phyloP scores from a whole-genome alignment of 2,113 vertebrate species.

The Lagopus leucura region DNA sequence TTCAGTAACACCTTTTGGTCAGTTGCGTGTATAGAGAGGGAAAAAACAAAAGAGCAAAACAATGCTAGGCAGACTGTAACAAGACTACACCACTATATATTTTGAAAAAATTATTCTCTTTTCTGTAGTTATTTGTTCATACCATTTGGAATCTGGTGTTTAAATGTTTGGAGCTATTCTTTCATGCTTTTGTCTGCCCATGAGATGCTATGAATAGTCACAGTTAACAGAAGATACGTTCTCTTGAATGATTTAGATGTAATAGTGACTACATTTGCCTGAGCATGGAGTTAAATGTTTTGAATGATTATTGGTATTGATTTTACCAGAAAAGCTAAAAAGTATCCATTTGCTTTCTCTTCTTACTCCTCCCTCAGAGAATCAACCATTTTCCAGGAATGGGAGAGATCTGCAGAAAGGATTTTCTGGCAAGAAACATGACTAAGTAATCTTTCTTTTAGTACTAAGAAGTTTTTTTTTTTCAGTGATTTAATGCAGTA shows the following conservation, averaged over 20 bases:
- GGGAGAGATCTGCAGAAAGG: constrained; percentile 99
- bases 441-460: constrained; percentile 90
- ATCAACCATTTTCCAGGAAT: constrained; percentile 99
- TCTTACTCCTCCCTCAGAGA: constrained; percentile 85
- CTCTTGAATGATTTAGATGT: not conserved
- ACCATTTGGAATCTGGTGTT: not conserved
- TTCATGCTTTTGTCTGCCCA: not conserved
- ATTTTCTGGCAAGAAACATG: constrained; percentile 99
- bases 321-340: not conserved
- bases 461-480: constrained; percentile 30
- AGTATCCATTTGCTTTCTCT: constrained; percentile 63
- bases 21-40: not conserved
- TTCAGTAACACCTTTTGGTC: not conserved
- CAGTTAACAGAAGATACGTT: not conserved
- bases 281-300: not conserved
- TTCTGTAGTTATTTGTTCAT: not conserved
- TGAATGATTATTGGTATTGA: not conserved
- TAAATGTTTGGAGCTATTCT: not conserved
- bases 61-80: not conserved
- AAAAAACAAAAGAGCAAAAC: not conserved
- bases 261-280: not conserved
- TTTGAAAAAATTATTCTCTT: not conserved
- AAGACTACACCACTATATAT: not conserved
- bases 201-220: not conserved
- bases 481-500: not conserved